Conservation (phyloP, 2,888 invertebrate genomes). For the Melieria omissa region DNA sequence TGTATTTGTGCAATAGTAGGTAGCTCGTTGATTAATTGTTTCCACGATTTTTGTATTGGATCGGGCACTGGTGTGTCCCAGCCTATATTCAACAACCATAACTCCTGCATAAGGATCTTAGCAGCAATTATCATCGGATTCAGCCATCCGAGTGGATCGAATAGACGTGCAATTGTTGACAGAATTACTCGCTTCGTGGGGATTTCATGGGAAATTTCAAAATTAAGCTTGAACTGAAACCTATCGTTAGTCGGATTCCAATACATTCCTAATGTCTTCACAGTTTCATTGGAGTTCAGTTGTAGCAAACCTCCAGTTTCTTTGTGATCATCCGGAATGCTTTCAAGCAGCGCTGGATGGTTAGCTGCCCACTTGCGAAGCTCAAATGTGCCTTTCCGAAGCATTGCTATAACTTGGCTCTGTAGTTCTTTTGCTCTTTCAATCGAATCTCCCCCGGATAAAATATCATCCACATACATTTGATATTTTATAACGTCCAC, state of each 20-base stretch:
- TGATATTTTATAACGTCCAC: no score
- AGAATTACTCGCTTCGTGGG: no score
- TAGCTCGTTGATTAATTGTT: neutral
- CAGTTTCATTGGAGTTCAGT: conserved; percentile 7
- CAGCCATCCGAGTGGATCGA: conserved; percentile 17
- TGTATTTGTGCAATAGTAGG: neutral
- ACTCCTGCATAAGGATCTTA: conserved; percentile 6
- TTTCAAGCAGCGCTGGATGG: no score
- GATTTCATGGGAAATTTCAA: no score
- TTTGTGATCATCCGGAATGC: no score
- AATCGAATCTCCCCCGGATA: conserved; percentile 19
- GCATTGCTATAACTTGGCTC: neutral
- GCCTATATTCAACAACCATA: neutral
- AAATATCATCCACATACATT: conserved; percentile 33
- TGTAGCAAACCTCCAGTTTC: neutral
- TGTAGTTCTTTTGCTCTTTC: no score
- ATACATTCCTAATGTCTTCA: neutral
- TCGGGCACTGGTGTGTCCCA: conserved; percentile 9
- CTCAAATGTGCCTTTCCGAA: no score
- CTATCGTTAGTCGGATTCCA: neutral
- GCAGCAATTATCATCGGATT: conserved; percentile 2
- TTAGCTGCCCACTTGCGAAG: no score
- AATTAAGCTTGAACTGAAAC: conserved; percentile 3
- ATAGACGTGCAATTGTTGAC: no score
- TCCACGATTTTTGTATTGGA: neutral